Evolutionary conservation across 2,888 invertebrate species (phyloP), one percentile per base, ranked within the genome.

Genomic region (Brenthis ino): DNA sequence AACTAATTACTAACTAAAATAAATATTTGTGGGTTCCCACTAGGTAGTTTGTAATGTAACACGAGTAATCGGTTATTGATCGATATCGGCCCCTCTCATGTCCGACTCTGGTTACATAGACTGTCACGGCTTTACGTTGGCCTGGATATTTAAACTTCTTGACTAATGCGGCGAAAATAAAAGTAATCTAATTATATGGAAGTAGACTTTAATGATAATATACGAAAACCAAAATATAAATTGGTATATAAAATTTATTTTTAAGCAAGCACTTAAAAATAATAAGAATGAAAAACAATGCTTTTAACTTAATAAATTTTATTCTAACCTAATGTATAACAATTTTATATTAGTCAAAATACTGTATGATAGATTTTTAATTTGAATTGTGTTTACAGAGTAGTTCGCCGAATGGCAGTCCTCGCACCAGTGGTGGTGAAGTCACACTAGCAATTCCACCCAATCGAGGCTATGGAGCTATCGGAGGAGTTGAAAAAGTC

Each of bases 401-500:
- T 2, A 83, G 74, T 58, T 80, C 87, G 3, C 88, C 89, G 20
- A 78, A 77, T n/a, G 78, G 77, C 2, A 85, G 87, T 0, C 90
- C 88, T 0, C 83, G 89, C 0, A 79, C 75, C 11, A 89, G 90
- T 54, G 85, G 81, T 0, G 84, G 82, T 0, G 89, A 91, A 64
- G 83, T 89, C 0, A 84, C 86, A 0, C 75, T 91, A 0, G 76
- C 86, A 4, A 82, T 91, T 57, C 85, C 86, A 2, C 55, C 81
- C 0, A 75, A 76, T 24, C 83, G 86, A 16, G 89, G 84, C 79
- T 93, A 93, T 77, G 92, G 92, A 0, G 81, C 91, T 48, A 89
- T 92, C 64, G 88, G 89, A 0, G 87, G 85, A 2, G 75, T 81
- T 3, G 92, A 93, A 76, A 91, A 91, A 75, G 94, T 96, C 70